Base-by-base conservation (phyloP, 2,797 vertebrate species). In the Lutjanus argentimaculatus region DNA sequence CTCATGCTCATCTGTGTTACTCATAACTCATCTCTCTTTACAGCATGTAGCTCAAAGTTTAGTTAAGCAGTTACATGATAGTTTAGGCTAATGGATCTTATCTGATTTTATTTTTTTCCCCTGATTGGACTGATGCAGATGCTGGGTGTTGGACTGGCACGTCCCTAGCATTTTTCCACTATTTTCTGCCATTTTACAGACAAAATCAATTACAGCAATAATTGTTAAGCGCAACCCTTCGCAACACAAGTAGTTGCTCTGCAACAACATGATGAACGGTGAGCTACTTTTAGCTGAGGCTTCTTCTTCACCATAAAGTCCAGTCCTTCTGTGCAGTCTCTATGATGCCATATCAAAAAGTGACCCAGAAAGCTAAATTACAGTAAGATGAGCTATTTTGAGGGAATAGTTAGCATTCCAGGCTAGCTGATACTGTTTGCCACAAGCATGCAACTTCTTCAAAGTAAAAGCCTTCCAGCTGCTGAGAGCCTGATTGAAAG, bases 381-480 rank as follows among this genome's bases (percentile, higher is more conserved):
- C 30, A 36, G 30, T 36, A 22, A 42, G 14, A 52, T 5, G 22
- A 40, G 15, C 0, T 19, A n/a, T 36, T 59, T 63, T 11, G 2
- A 74, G 48, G 15, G 25, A 63, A 49, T n/a, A 45, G 21, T 49
- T 22, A 53, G 22, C 43, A 67, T 46, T 48, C 19, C 46, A 59
- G 3, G 45, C 36, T 58, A 36, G 14, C 48, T 30, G 17, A 36
- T 56, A 40, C 6, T 22, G 19, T 72, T 72, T 12, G 52, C 21
- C 7, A 5, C 14, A 10, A 4, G 15, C 10, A 17, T 19, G 22
- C 25, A 64, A 67, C 53, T 53, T 10, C 57, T 78, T 57, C 59
- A 52, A 40, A 51, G 42, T 61, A 22, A 79, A 70, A 74, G n/a
- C 10, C 74, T 36, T 48, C 15, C 40, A 36, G 59, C 59, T 49